Evolutionary conservation across 2,797 vertebrate genomes (phyloP).

Genomic region (Neomorphus geoffroyi): DNA sequence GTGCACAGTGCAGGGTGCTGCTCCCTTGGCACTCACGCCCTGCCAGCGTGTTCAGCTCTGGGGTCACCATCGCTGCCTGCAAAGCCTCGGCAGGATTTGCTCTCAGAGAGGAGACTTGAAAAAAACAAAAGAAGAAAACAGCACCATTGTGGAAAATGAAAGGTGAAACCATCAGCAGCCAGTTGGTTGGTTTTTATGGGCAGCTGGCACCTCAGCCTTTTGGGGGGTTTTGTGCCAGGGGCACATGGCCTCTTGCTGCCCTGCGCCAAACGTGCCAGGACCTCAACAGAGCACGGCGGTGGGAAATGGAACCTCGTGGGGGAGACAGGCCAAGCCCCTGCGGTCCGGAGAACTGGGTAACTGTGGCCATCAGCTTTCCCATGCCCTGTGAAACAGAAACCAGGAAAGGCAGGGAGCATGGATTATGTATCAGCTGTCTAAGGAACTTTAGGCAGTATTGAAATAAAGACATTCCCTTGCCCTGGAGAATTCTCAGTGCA

Average conservation of each 20-base stretch:
- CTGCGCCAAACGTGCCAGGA: neutral
- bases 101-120: neutral
- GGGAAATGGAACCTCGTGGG: neutral
- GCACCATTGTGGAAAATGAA: neutral
- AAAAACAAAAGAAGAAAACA: neutral
- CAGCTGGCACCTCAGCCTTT: neutral
- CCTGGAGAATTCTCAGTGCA: neutral
- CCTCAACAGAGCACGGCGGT: neutral
- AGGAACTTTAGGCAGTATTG: neutral
- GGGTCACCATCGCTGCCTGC: neutral
- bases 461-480: neutral
- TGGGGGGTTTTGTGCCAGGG: no score
- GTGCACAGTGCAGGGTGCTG: rapidly evolving
- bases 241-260: no score
- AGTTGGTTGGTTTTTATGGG: neutral
- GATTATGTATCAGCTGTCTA: neutral
- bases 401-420: neutral
- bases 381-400: neutral
- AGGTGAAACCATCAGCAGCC: neutral
- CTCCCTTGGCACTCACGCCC: neutral
- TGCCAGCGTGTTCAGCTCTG: neutral
- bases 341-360: neutral
- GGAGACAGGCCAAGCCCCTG: neutral
- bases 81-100: neutral
- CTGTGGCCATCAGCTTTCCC: neutral